Base-by-base conservation (phyloP, 2,797 vertebrate species). In the Lemur catta region DNA sequence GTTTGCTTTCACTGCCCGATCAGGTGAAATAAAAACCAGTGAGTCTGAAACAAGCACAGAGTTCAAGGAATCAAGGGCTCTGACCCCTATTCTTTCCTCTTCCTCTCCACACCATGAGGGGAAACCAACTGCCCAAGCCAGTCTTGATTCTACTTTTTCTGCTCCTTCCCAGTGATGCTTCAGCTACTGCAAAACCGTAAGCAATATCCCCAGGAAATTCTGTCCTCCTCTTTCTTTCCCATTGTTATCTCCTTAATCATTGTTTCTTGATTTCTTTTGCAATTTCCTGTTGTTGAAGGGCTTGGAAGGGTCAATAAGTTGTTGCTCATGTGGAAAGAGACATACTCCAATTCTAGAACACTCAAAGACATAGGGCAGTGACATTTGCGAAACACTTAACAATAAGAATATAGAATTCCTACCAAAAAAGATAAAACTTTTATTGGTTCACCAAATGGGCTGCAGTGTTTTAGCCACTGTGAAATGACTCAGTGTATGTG, bases 151-250 rank as follows among this genome's bases (percentile, higher is more conserved):
- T 97, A 15, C 79, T 96, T 65, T 78, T 92, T 14, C 85, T 97
- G 20, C 89, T 97, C 14, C 81, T 97, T 95, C 78, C 69, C 85
- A 79, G 61, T 48, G 67, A 96, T 91, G 91, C 67, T 55, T n/a
- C 91, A 33, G 74, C 89, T 78, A 17, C 93, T 78, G 35, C 91
- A 92, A 57, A 96, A 94, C 97, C 94, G 94, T 97, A 97, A 97
- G 97, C 48, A 79, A 78, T 22, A 78, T 76, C 88, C 96, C 24
- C 67, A 87, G 35, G 67, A 89, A 71, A 61, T 61, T 79, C 30
- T 35, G 7, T 63, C 7, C 9, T 8, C 10, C 28, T 61, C 12
- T 46, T 71, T 75, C 12, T 95, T n/a, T 55, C 48, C 26, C 52
- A 12, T 26, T 33, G 17, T 48, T 88, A 22, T 88, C 76, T 93